phyloP scores from a whole-genome alignment of 2,113 vertebrate genomes.

The Geothlypis trichas region DNA sequence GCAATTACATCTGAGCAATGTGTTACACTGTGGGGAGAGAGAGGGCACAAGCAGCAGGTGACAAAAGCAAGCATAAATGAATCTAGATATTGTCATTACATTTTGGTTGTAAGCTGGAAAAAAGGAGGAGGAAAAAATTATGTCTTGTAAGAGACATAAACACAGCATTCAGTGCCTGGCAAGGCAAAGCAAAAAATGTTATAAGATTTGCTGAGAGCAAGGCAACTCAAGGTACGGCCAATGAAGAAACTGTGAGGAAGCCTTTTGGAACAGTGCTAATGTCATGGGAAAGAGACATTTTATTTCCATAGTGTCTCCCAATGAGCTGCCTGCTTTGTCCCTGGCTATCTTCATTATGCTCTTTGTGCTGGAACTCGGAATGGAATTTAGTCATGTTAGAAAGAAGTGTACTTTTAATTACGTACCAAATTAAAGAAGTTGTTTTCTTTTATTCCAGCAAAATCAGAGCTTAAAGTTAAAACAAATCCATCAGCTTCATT shows the following conservation, averaged over 20 bases:
- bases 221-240: background rate
- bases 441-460: background rate
- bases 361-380: background rate
- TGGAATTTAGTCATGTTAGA: background rate
- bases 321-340: background rate
- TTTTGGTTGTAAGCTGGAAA: background rate
- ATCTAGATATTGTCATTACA: conserved; percentile 11
- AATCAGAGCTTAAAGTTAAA: background rate
- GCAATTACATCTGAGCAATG: background rate
- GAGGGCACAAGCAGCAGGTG: background rate
- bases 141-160: background rate
- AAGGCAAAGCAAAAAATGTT: background rate
- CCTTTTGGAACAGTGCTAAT: background rate
- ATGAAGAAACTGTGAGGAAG: background rate
- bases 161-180: background rate
- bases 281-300: background rate
- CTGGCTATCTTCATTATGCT: background rate
- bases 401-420: background rate
- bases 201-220: background rate
- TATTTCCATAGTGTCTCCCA: background rate
- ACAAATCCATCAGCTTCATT: background rate
- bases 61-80: background rate
- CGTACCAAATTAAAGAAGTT: background rate
- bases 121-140: background rate
- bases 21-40: background rate